phyloP scores from a whole-genome alignment of 2,113 vertebrate genomes.

The Anseranas semipalmata region DNA sequence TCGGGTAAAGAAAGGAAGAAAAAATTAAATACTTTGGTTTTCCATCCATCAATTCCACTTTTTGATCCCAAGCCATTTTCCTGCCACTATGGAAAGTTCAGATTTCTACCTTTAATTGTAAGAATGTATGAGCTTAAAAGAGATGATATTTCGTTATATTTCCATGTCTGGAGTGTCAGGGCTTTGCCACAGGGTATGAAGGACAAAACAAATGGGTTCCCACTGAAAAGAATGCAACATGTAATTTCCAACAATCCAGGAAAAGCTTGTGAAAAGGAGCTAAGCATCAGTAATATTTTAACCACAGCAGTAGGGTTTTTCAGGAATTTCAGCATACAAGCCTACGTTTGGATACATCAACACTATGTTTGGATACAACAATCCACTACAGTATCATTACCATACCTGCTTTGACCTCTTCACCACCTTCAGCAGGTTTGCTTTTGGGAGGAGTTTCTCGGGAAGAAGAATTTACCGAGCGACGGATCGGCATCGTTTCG shows the following conservation, averaged over 20 bases:
- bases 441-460: constrained; percentile 87
- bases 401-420: constrained; percentile 79
- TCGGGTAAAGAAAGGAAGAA: not conserved
- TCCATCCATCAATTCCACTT: not conserved
- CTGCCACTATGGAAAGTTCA: not conserved
- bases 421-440: constrained; percentile 85
- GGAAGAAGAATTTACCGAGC: constrained; percentile 85
- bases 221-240: not conserved
- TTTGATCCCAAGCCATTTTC: not conserved
- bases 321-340: not conserved
- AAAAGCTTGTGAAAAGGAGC: not conserved
- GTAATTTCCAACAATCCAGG: not conserved
- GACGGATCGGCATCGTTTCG: constrained; percentile 91
- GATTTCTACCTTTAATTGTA: not conserved
- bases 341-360: not conserved
- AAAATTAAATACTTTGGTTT: not conserved
- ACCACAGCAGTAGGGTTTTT: not conserved
- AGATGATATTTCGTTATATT: not conserved
- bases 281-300: not conserved
- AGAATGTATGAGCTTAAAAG: not conserved
- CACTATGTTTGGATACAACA: too few relatives aligned
- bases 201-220: not conserved
- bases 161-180: not conserved
- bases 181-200: not conserved
- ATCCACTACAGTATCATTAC: not conserved